Conservation (phyloP, 1,140 invertebrate species). For the Drosophila athabasca region DNA sequence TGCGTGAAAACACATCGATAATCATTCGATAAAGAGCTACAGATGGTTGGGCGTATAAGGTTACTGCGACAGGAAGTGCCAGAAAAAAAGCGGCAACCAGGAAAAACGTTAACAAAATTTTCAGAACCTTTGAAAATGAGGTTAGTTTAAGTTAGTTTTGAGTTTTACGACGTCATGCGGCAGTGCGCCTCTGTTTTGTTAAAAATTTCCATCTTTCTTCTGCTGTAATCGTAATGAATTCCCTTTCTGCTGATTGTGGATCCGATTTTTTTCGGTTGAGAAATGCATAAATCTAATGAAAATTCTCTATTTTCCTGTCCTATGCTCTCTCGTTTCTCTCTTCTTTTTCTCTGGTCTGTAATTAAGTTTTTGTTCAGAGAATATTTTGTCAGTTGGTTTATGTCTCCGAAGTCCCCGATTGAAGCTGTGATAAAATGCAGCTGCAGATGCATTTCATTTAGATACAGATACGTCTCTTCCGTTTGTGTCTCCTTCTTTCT, state of each 20-base stretch:
- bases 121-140: too few species aligned
- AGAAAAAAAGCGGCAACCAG: background rate
- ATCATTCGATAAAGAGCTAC: constrained; percentile 34
- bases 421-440: too few species aligned
- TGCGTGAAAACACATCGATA: constrained; percentile 38
- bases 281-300: constrained; percentile 20
- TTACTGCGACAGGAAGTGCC: constrained; percentile 9
- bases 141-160: too few species aligned
- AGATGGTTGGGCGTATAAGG: constrained; percentile 33
- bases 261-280: constrained; percentile 3
- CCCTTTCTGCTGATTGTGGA: background rate
- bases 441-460: too few species aligned
- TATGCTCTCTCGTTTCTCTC: background rate
- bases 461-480: too few species aligned
- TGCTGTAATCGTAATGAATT: background rate
- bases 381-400: too few species aligned
- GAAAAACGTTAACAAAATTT: background rate
- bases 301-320: constrained; percentile 8
- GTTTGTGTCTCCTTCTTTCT: background rate
- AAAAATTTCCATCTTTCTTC: background rate
- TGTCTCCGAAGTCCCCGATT: too few species aligned
- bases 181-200: too few species aligned
- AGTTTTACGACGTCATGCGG: too few species aligned
- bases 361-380: background rate
- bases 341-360: background rate